Evolutionary conservation across 2,113 vertebrate genomes (phyloP).

Genomic region (Thunnus thynnus): DNA sequence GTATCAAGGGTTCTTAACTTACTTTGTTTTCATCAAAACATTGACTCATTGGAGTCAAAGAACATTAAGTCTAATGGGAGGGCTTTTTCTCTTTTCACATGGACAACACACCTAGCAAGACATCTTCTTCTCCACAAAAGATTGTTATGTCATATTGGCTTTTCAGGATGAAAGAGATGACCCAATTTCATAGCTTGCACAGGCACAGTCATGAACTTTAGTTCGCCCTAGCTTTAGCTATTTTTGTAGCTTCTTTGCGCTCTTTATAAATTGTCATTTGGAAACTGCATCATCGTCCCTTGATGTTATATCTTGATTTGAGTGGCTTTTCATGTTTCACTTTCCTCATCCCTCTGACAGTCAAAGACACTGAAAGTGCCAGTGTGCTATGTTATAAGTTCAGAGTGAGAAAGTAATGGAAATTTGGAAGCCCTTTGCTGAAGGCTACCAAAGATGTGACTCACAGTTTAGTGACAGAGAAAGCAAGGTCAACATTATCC

Average conservation of each 20-base stretch:
- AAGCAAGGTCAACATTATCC: slow-evolving; percentile 31
- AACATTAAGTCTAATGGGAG: background rate
- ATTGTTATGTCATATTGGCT: background rate
- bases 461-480: slow-evolving; percentile 28
- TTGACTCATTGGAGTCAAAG: background rate
- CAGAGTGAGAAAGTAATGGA: slow-evolving; percentile 55
- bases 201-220: background rate
- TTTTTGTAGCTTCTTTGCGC: slow-evolving; percentile 27
- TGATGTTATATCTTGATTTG: slow-evolving; percentile 55
- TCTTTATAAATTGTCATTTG: slow-evolving; percentile 31
- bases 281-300: slow-evolving; percentile 44
- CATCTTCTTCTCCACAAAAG: slow-evolving; percentile 1
- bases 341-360: slow-evolving; percentile 43
- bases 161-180: slow-evolving; percentile 38
- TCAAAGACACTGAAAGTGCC: slow-evolving; percentile 47
- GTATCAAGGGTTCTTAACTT: background rate
- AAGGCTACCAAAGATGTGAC: slow-evolving; percentile 9
- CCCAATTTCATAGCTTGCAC: slow-evolving; percentile 25
- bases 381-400: slow-evolving; percentile 28
- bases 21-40: slow-evolving; percentile 9
- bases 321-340: slow-evolving; percentile 68
- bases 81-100: slow-evolving; percentile 9
- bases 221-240: background rate
- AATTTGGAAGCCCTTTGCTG: slow-evolving; percentile 19
- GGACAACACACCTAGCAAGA: background rate